Evolutionary conservation across 2,797 vertebrate genomes (phyloP).

Genomic region (Urocyon cinereoargenteus): DNA sequence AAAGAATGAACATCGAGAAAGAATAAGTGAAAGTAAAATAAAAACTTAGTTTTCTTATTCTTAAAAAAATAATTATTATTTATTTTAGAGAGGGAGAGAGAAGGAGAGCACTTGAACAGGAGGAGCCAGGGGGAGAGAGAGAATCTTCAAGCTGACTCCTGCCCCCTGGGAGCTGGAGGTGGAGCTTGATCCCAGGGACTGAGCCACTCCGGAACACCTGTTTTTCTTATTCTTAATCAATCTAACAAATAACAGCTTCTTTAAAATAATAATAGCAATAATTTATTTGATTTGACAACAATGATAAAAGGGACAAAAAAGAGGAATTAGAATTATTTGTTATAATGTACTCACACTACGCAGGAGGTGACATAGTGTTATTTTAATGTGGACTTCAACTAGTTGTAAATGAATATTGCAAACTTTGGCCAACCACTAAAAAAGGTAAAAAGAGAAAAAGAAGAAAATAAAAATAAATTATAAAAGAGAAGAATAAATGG

Average conservation of each 20-base stretch:
- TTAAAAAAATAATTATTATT: neutral
- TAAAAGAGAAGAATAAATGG: neutral
- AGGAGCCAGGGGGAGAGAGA: neutral
- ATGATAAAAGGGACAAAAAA: neutral
- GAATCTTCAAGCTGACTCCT: neutral
- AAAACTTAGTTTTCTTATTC: neutral
- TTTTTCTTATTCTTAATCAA: neutral
- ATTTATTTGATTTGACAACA: neutral
- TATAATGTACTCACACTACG: neutral
- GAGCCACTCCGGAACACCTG: neutral
- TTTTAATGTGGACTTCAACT: neutral
- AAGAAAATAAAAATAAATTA: neutral
- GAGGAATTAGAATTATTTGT: neutral
- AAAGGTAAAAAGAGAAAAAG: neutral
- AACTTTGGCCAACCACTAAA: neutral
- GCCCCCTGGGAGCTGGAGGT: neutral
- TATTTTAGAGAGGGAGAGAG: neutral
- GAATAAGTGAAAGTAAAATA: neutral
- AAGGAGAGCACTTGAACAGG: neutral
- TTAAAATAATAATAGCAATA: neutral
- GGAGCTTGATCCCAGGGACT: neutral
- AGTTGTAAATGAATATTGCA: neutral
- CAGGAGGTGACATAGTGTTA: neutral
- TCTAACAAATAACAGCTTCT: neutral
- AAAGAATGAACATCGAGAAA: neutral